These are phyloP conservation scores for Macrosteles quadrilineatus DNA, from an alignment of 1,140 invertebrate species.

Conservation along the genomic window DNA sequence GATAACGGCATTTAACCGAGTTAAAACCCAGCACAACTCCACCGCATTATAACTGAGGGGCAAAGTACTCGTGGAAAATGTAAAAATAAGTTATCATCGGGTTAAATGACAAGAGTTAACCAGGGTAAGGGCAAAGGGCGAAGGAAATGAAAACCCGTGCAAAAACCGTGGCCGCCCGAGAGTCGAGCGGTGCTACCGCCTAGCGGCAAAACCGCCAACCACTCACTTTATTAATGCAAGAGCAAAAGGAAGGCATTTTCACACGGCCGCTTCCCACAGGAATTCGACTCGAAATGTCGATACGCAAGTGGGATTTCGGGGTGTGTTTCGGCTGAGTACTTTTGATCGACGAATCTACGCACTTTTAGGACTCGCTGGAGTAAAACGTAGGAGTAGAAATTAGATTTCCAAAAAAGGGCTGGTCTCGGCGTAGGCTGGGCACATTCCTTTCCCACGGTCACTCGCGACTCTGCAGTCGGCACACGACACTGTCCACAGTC, in stretches of 20 bases:
- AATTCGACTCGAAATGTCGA: neutral
- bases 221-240: conserved; percentile 7
- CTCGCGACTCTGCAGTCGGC: neutral
- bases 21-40: neutral
- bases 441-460: conserved; percentile 3
- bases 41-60: neutral
- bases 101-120: neutral
- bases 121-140: neutral
- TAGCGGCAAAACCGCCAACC: neutral
- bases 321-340: too few species aligned
- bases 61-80: neutral
- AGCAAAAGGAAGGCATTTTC: conserved; percentile 6
- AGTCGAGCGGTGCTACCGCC: neutral
- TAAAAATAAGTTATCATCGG: neutral
- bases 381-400: too few species aligned
- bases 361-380: too few species aligned
- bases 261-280: neutral
- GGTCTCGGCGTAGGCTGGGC: neutral
- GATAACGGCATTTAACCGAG: neutral
- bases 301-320: too few species aligned
- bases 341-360: too few species aligned
- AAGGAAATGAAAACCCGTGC: neutral
- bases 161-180: neutral
- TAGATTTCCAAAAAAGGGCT: conserved; percentile 8
- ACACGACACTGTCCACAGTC: too few species aligned